Evolutionary conservation across 1,140 invertebrate genomes (phyloP), one percentile per base, ranked within the genome.

Genomic region (Neelides sp.): DNA sequence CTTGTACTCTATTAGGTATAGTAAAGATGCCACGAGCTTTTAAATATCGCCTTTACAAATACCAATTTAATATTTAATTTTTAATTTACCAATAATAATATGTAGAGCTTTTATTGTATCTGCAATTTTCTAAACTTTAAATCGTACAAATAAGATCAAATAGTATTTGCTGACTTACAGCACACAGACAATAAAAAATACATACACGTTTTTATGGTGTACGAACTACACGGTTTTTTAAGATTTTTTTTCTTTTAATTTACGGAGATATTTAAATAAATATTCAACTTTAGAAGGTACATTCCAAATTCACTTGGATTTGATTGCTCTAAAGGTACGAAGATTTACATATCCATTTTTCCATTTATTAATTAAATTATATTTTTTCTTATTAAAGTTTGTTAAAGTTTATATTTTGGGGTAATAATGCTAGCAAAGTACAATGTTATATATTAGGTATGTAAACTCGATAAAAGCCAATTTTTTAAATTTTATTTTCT

Each of bases 111-210:
- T 4, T 19, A 8, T 19, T 39, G 19, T 3, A 39, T 13, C 23
- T 39, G 10, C 17, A 32, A 45, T 22, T 30, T 45, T 13, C 15
- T 32, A 22, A 45, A 45, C 42, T 32, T 15, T n/a, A n/a, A 24
- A 45, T 32, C 34, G 22, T 32, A 32, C 30, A n/a, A 8, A 28
- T 30, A n/a, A 23, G 20, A 30, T 27, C 24, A 23, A 32, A 23
- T 45, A 45, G 27, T 32, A 32, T 17, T 32, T 27, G 34, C 30
- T 45, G 27, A 45, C 42, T 32, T 45, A 32, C 27, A 45, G 34
- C 30, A 32, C 34, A 45, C 34, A 32, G 42, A 32, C 42, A 30
- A 44, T 44, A 30, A 19, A 45, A 45, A 45, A 30, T 45, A 45
- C 42, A 32, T 17, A 23, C 19, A 27, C 26, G 19, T 4, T 44